Evolutionary conservation across 1,140 invertebrate species (phyloP), one percentile per base, ranked within the genome.

Genomic region (Bombus pyrosoma): DNA sequence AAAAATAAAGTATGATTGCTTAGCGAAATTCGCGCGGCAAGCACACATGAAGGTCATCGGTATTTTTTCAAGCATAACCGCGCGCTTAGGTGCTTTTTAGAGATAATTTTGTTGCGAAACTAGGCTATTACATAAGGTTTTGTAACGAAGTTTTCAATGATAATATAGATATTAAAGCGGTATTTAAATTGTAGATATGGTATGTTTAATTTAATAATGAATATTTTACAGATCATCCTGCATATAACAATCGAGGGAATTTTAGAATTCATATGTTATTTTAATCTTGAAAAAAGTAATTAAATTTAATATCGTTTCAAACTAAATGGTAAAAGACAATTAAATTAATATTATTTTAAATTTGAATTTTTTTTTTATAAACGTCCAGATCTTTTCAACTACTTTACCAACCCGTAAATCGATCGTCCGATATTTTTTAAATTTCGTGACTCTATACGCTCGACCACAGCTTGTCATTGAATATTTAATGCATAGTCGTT

Each of bases 1-100:
- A 76, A 76, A 76, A 76, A 76, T 76, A 76, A 53, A 76, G 25
- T 25, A n/a, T 18, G 53, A 76, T 76, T 28, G 53, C 59, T 76
- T 76, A 15, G 13, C 5, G 47, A 62, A 39, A 76, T 34, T 76
- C 53, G 22, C 34, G 25, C 47, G 47, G 53, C 8, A 32, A 39
- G 22, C 32, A 28, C 59, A 18, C 15, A 18, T 0, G 74, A 76
- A 76, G 74, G 74, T 59, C 53, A 39, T 15, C 74, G 47, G 15
- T 59, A 59, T 59, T 76, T 59, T 57, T 76, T 76, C 25, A 59
- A 76, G 41, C 39, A 39, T 32, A 73, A 9, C 15, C 25, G 41
- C 9, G 32, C 12, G 43, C 47, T 59, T 59, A 53, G 53, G 47
- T 53, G 41, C 39, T 76, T 76, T 75, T 75, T 37, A 39, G 15